phyloP scores from a whole-genome alignment of 2,888 invertebrate genomes.

The Pheosia gnoma region DNA sequence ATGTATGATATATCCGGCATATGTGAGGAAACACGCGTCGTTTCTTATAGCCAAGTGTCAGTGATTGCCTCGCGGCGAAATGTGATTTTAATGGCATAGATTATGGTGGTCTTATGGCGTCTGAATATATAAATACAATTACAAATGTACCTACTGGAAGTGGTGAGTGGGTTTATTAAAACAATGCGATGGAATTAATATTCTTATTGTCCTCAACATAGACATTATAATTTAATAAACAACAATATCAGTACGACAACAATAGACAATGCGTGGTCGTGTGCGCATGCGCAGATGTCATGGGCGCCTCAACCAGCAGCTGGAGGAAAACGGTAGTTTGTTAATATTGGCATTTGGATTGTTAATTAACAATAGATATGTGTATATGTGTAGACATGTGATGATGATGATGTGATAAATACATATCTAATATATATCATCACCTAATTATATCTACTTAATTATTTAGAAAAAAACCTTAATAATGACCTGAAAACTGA shows the following conservation, averaged over 20 bases:
- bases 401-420: no score
- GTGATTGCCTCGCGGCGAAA: slow-evolving; percentile 37
- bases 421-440: no score
- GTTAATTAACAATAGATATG: not conserved
- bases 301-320: slow-evolving; percentile 32
- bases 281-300: slow-evolving; percentile 52
- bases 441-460: no score
- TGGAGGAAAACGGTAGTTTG: slow-evolving; percentile 40
- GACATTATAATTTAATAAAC: slow-evolving; percentile 25
- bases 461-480: no score
- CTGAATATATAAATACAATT: slow-evolving; percentile 18
- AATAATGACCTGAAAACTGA: no score
- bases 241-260: slow-evolving; percentile 46
- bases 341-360: slow-evolving; percentile 31
- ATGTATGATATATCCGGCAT: slow-evolving; percentile 10
- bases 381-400: not conserved
- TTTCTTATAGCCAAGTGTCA: slow-evolving; percentile 14
- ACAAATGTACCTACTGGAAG: slow-evolving; percentile 10
- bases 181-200: no score
- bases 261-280: slow-evolving; percentile 40
- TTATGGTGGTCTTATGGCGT: slow-evolving; percentile 17
- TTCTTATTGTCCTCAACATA: not conserved
- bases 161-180: slow-evolving; percentile 17
- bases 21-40: slow-evolving; percentile 18
- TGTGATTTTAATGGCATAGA: slow-evolving; percentile 51